Base-by-base conservation (phyloP, 2,797 vertebrate species). In the Tapirus indicus region DNA sequence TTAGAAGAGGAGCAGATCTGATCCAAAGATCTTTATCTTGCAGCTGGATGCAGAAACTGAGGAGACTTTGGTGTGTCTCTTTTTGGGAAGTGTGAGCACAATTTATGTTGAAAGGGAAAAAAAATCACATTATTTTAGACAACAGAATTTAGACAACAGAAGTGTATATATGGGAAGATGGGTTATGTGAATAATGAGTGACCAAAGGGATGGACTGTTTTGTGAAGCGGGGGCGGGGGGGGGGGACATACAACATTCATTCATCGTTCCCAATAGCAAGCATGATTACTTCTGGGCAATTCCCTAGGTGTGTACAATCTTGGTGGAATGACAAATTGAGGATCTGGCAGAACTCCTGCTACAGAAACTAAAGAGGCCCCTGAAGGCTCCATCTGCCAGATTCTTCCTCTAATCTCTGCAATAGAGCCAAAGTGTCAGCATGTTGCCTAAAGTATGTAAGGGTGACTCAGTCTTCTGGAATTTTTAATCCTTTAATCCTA, bases 401-500 rank as follows among this genome's bases (percentile, higher is more conserved):
- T 96, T 94, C 91, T 95, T 97, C 91, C 69, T 93, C 88, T 96
- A 78, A 96, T 94, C 96, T 95, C 83, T 93, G 93, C 96, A 88
- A 13, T 6, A 77, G 93, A 96, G 95, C 95, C 92, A 95, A 74
- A 77, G 94, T 96, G 93, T 95, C 97, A 94, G 97, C 88, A 80
- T 87, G 92, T 96, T 86, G 97, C 78, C 86, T 83, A 41, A 96
- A 96, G 84, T 92, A 95, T 96, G 91, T 88, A 91, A 96, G 96
- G 62, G 66, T 98, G 97, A 98, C 93, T 98, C 97, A 97, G 71
- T 96, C 93, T 97, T 93, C 93, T 86, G 93, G 97, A 98, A 97
- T 85, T 96, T 98, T 96, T 96, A 97, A 97, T 97, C 96, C 89
- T 97, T 98, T 97, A 96, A 97, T 98, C 94, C 97, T 96, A 82